Evolutionary conservation across 2,113 vertebrate species (phyloP), one percentile per base, ranked within the genome.

Genomic region (Pedionomus torquatus): DNA sequence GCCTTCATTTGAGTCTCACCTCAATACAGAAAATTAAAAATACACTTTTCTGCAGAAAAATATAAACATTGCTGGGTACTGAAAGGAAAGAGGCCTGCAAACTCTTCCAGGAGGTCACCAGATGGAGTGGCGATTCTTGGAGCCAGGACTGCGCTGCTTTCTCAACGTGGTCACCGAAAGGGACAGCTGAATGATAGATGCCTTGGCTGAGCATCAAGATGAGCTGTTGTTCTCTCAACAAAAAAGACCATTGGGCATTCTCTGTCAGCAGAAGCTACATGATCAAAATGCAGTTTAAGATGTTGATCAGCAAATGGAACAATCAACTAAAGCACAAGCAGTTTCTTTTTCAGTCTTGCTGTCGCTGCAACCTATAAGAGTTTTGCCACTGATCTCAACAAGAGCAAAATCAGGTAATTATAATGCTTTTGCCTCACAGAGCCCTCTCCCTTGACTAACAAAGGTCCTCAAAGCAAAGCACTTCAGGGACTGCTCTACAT

Each of bases 261-360:
- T 17, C 48, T 64, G 68, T 41, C 81, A 52, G 80, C 14, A 83
- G 44, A 48, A 90, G 24, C 48, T 97, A 85, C 81, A 72, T 9
- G 60, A 92, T 64, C 92, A 88, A 95, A 92, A 86, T 74, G 49
- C 55, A 74, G 41, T 58, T 91, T 83, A 90, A 94, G 90, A 90
- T 90, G 86, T 72, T 94, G 87, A 95, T 89, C 94, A 93, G 86
- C 82, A 94, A 96, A 92, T 57, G 69, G 90, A 87, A 76, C 69
- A 64, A 90, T 60, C 81, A 90, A 83, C n/a, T 83, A 30, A 81
- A 90, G 48, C 18, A 2, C 26, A 83, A 86, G 79, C 39, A 35
- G 23, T 13, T 70, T 69, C 35, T 90, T 89, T 89, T 89, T 89
- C 64, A 71, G 46, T 48, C 71, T 64, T 78, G 71, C 46, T 84